These are phyloP conservation scores for Schizopygopsis pylzovi DNA, from an alignment of 2,797 vertebrate genomes.

Conservation along the genomic window DNA sequence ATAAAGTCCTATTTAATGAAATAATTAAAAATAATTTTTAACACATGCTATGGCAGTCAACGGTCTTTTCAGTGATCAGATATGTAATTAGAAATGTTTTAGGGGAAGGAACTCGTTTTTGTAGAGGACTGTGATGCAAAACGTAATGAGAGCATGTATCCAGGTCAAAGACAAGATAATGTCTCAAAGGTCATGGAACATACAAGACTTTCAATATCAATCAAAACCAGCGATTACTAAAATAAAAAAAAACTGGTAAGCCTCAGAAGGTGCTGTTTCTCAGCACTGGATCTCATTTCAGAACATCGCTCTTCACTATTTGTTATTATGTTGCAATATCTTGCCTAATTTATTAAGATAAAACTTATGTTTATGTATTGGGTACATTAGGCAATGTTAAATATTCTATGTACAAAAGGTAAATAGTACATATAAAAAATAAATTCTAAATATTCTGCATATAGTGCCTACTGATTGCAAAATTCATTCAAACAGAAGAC, in stretches of 20 bases:
- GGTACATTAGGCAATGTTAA: neutral
- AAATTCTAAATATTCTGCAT: neutral
- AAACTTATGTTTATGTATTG: neutral
- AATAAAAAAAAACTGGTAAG: neutral
- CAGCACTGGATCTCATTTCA: neutral
- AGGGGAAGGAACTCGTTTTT: neutral
- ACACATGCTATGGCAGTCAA: neutral
- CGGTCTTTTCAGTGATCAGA: neutral
- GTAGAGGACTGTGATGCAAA: neutral
- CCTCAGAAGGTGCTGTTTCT: neutral
- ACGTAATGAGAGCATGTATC: too few species aligned
- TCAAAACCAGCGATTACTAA: neutral
- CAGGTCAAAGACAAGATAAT: neutral
- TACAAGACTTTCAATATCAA: neutral
- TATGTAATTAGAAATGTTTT: neutral
- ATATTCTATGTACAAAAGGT: conserved; percentile 16
- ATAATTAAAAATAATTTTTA: neutral
- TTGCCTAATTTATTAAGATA: conserved; percentile 21
- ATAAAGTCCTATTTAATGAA: neutral
- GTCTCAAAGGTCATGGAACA: neutral
- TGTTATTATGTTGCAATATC: neutral
- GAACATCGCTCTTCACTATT: neutral
- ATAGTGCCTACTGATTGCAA: neutral
- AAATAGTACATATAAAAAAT: conserved; percentile 3
- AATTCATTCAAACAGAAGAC: neutral